These are phyloP conservation scores for Mythimna impura DNA, from an alignment of 2,888 invertebrate species.

Conservation along the genomic window DNA sequence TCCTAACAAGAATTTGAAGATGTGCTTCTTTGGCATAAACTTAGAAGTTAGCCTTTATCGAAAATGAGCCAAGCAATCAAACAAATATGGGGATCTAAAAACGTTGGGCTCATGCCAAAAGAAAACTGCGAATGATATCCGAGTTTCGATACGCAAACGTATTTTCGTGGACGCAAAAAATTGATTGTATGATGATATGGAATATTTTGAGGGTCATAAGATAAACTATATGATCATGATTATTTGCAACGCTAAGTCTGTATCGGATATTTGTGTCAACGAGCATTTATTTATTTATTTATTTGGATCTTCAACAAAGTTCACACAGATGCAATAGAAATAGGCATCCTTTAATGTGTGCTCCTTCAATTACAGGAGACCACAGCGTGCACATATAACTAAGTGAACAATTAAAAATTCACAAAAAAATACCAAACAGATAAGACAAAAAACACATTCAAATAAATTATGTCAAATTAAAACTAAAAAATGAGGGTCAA, in stretches of 20 bases:
- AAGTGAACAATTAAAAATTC: no score
- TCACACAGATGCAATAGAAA: no score
- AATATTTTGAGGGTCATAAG: constrained; percentile 14
- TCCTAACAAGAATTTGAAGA: constrained; percentile 14
- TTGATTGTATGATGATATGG: background rate
- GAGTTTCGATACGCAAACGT: background rate
- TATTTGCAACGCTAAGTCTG: background rate
- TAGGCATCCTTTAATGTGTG: no score
- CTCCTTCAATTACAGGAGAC: no score
- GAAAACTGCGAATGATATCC: constrained; percentile 10
- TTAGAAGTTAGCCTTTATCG: constrained; percentile 19
- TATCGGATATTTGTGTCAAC: background rate
- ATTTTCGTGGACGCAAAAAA: background rate
- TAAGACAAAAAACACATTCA: no score
- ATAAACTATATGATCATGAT: constrained; percentile 12
- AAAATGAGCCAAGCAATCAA: constrained; percentile 54
- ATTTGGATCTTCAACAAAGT: no score
- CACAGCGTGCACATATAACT: no score
- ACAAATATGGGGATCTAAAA: constrained; percentile 51
- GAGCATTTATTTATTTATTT: background rate
- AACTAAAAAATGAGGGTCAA: no score
- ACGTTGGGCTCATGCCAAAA: constrained; percentile 59
- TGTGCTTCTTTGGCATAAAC: constrained; percentile 20
- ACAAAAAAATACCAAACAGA: no score
- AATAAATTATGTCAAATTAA: no score